Evolutionary conservation across 2,888 invertebrate genomes (phyloP).

Genomic region (Drosophila kambysellisi): DNA sequence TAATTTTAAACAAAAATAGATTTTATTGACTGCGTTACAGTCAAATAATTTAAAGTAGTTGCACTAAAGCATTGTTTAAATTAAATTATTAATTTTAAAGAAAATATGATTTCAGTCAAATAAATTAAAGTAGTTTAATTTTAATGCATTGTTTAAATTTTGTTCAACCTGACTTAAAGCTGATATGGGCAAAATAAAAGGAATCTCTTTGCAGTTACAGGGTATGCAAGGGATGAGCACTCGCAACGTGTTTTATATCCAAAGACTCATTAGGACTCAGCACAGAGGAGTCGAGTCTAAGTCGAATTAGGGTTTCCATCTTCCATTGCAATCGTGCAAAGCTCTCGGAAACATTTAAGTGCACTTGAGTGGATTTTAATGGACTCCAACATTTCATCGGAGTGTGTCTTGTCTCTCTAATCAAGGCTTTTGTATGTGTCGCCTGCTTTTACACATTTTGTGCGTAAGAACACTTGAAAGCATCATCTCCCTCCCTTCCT

Average conservation of each 20-base stretch:
- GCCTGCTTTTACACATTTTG: constrained; percentile 26
- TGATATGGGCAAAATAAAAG: background rate
- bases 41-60: constrained; percentile 10
- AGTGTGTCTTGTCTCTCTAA: constrained; percentile 67
- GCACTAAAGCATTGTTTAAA: background rate
- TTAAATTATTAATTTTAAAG: too few species aligned
- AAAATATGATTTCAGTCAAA: too few species aligned
- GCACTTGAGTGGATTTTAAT: constrained; percentile 81
- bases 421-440: constrained; percentile 65
- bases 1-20: too few species aligned
- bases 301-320: constrained; percentile 21
- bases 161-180: too few species aligned
- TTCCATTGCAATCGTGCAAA: constrained; percentile 41
- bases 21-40: background rate
- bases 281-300: constrained; percentile 2
- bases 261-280: constrained; percentile 45
- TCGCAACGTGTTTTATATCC: constrained; percentile 40
- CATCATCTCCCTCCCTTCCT: background rate
- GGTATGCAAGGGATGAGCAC: constrained; percentile 18
- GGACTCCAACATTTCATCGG: constrained; percentile 61
- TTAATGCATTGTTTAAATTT: too few species aligned
- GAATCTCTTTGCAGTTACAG: background rate
- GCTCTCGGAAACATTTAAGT: constrained; percentile 80
- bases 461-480: constrained; percentile 27
- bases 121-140: too few species aligned